Evolutionary conservation across 2,888 invertebrate species (phyloP), one percentile per base, ranked within the genome.

Genomic region (Drosophila colorata): DNA sequence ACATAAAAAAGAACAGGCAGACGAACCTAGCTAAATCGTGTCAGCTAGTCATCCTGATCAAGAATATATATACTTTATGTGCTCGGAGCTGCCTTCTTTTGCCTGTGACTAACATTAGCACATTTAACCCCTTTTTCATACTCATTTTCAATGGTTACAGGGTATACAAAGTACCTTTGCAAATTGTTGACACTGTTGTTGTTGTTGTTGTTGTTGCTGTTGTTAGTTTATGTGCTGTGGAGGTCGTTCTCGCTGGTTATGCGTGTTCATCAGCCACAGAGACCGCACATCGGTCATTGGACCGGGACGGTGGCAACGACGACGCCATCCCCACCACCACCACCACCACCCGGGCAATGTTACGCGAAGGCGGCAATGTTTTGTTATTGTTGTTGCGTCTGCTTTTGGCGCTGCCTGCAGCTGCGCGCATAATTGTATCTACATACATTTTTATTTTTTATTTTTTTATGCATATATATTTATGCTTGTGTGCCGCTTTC

Each of bases 221-320:
- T 64, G 43, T 33, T 47, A 18, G 41, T 73, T 72, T 60, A 81
- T 87, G 57, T 63, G 72, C 69, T 86, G 87, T 83, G 80, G 83
- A 83, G 88, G 83, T 83, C 83, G 83, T 76, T 86, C 80, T 83
- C 83, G 80, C 71, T 82, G 69, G 69, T 73, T 82, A 85, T 83
- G 87, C 80, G 76, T 66, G 66, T 65, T 79, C 80, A 73, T 73
- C 63, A 74, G 57, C 35, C 44, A 35, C 74, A 63, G 56, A 60
- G 58, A 63, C 44, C 61, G 72, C 81, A 80, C 84, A 76, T 79
- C 88, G 83, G 83, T 83, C 83, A 83, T 83, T 83, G 83, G 83
- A 83, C 83, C 88, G 88, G 49, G 60, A 79, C 87, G 63, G 63
- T 63, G 57, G 67, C 67, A 46, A 52, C 59, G 33, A 44, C 61